Evolutionary conservation across 2,113 vertebrate genomes (phyloP).

Genomic region (Crotalus viridis): DNA sequence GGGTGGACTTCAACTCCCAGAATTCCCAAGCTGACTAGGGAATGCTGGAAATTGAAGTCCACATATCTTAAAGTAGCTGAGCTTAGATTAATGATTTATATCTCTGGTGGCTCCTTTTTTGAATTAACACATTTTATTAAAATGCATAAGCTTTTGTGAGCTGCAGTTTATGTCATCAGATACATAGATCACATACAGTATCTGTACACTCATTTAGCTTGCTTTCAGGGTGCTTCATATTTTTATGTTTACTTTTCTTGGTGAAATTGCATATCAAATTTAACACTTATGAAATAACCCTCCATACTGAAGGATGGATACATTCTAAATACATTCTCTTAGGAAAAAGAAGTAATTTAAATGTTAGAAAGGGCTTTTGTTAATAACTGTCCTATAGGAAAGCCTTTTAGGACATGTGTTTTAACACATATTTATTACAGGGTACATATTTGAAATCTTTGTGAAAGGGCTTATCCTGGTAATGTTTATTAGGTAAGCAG

Average conservation of each 20-base stretch:
- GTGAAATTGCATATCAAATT: not conserved
- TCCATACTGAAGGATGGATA: not conserved
- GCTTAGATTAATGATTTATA: not conserved
- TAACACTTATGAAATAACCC: constrained; percentile 3
- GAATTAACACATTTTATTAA: not conserved
- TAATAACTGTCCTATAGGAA: not conserved
- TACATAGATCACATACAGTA: not conserved
- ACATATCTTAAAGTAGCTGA: not conserved
- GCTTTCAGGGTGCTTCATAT: not conserved
- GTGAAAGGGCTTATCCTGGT: not conserved
- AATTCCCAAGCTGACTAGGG: not conserved
- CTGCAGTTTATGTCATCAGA: not conserved
- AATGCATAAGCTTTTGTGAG: not conserved
- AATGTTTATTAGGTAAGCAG: not conserved
- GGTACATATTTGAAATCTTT: not conserved
- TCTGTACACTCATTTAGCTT: not conserved
- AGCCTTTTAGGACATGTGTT: constrained; percentile 8
- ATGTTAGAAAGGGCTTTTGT: not conserved
- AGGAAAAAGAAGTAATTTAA: not conserved
- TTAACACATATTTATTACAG: not conserved
- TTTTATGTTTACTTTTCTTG: not conserved
- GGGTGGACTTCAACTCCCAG: not conserved
- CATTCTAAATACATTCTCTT: not conserved
- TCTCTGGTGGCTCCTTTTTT: not conserved
- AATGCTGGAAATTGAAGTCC: not conserved